Conservation (phyloP, 2,888 invertebrate genomes). For the Caradrina kadenii region DNA sequence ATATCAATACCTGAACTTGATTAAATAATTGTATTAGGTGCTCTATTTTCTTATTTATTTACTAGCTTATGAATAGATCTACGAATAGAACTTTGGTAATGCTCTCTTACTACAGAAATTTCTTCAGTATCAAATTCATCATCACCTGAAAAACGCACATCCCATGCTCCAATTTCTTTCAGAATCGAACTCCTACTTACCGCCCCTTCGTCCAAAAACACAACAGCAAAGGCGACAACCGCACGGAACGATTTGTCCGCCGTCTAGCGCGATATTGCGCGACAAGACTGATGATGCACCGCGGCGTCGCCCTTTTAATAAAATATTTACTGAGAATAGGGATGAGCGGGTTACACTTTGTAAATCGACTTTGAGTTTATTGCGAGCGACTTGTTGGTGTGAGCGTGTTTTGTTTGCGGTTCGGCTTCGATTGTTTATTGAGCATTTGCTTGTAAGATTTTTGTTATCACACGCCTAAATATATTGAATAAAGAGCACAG, state of each 20-base stretch:
- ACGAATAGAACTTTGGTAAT: too few species aligned
- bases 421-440: conserved; percentile 25
- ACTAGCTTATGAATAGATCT: neutral
- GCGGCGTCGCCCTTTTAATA: conserved; percentile 78
- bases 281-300: conserved; percentile 80
- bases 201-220: conserved; percentile 30
- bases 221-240: conserved; percentile 54
- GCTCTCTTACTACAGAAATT: neutral
- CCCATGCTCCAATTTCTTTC: conserved; percentile 9
- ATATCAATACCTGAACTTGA: neutral
- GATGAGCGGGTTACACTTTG: conserved; percentile 57
- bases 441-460: neutral
- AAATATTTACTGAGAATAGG: conserved; percentile 77
- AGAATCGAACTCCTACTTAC: conserved; percentile 59
- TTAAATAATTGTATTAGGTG: neutral
- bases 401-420: conserved; percentile 33
- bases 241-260: conserved; percentile 80
- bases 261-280: conserved; percentile 80
- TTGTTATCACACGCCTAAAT: neutral
- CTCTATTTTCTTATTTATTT: neutral
- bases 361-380: conserved; percentile 51
- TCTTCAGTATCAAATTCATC: neutral
- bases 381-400: conserved; percentile 41
- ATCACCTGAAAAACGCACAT: neutral
- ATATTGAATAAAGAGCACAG: too few species aligned